Percentiles rank a stretch among this genome's conserved stretches.
phyloP scores from a whole-genome alignment of 2,797 vertebrate species.

The Thunnus albacares region DNA sequence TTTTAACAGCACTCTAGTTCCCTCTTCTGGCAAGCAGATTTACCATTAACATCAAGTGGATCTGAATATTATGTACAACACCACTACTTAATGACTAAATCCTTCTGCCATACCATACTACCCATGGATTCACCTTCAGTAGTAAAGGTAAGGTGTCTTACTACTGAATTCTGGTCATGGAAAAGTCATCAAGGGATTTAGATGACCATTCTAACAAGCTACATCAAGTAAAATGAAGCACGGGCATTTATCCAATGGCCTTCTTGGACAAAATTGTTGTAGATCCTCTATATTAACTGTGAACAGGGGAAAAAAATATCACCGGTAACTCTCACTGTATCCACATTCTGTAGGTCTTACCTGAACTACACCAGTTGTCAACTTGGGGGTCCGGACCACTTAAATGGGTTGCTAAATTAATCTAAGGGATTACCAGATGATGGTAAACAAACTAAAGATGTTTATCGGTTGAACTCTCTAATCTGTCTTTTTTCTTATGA shows the following conservation, averaged over 20 bases:
- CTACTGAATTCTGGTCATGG: neutral
- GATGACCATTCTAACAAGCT: neutral
- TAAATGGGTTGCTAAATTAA: neutral
- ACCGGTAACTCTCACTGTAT: neutral
- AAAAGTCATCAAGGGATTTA: neutral
- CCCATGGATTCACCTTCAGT: neutral
- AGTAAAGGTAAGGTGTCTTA: neutral
- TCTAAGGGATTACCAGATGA: neutral
- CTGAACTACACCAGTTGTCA: neutral
- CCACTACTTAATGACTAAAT: neutral
- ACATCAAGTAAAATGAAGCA: neutral
- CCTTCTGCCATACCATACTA: neutral
- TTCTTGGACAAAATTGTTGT: neutral
- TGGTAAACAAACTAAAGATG: too few species aligned
- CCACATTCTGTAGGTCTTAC: neutral
- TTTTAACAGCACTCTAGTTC: constrained; percentile 75
- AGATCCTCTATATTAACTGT: neutral
- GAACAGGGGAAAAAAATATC: neutral
- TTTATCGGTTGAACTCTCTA: neutral
- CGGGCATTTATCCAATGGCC: neutral
- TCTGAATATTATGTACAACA: neutral
- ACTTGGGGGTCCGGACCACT: too few species aligned
- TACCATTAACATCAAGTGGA: neutral
- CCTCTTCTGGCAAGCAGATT: constrained; percentile 79
- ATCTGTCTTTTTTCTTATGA: neutral